These are phyloP conservation scores for Paramuricea clavata DNA, from an alignment of 92 coral and sea anemone genomes.

Conservation along the genomic window DNA sequence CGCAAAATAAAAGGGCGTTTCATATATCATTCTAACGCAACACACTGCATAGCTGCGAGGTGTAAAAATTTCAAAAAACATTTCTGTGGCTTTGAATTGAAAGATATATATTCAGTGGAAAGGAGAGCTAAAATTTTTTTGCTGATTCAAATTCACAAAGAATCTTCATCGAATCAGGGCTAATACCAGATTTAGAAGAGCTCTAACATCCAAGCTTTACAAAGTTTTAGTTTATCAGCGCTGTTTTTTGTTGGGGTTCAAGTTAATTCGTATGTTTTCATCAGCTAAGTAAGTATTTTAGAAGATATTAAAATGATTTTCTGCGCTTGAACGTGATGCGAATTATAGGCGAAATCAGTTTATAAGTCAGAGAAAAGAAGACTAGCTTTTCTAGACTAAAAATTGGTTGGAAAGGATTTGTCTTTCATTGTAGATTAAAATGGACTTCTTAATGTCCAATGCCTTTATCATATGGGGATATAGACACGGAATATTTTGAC, in stretches of 20 bases:
- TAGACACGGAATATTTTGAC: too few species aligned
- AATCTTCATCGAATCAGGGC: not conserved
- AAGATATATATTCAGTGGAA: not conserved
- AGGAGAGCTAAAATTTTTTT: not conserved
- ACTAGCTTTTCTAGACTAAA: not conserved
- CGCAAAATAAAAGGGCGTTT: not conserved
- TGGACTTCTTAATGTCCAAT: not conserved
- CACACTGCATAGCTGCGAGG: not conserved
- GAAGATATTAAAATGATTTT: not conserved
- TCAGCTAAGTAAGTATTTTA: constrained; percentile 16
- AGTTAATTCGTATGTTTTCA: constrained; percentile 11
- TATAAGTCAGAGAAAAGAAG: not conserved
- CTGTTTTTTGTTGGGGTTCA: not conserved
- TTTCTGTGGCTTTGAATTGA: not conserved
- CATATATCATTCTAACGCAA: not conserved
- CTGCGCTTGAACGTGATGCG: not conserved
- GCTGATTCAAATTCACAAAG: not conserved
- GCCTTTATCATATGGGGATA: too few species aligned
- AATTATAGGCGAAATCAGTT: not conserved
- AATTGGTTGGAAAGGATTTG: not conserved
- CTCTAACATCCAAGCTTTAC: not conserved
- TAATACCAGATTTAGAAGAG: constrained; percentile 14
- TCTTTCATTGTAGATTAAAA: not conserved
- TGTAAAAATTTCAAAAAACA: not conserved
- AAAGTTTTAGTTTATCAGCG: not conserved